Evolutionary conservation across 1,140 invertebrate genomes (phyloP), one percentile per base, ranked within the genome.

Genomic region (Venturia canescens): DNA sequence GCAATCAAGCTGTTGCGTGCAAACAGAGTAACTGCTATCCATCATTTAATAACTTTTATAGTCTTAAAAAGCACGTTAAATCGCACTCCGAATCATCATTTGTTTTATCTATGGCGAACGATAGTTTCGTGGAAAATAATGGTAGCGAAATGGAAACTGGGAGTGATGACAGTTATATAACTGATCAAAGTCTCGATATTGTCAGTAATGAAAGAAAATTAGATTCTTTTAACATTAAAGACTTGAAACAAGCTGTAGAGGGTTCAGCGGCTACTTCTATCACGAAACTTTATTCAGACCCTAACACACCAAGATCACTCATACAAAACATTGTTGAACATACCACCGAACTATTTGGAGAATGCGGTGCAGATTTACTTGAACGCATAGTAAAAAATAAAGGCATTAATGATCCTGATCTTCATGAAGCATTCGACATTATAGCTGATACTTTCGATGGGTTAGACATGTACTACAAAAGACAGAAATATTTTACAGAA

Each of bases 261-360:
- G 27, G 69, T 48, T 18, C 60, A 15, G 23, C 77, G 21, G n/a
- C 48, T 48, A 26, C 60, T 23, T 80, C 69, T 60, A 66, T 80
- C 27, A 44, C 70, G 5, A 75, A 80, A 53, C 38, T 80, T 38
- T 75, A 80, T 57, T 80, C 80, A 76, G 67, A 80, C 16, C 80
- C 72, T 0, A 75, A 76, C 26, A 66, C 77, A 69, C n/a, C 71
- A 5, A 67, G 80, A 26, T 44, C 80, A 21, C 29, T 75, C 23
- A 80, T 80, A 34, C 80, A 80, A 66, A 13, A 69, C 9, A 80
- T 80, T 50, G 60, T 80, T 4, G 71, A 80, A 53, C 67, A 66
- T 48, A 77, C 80, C 11, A 29, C 71, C 29, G 80, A 80, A 69
- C 76, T 80, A 67, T 80, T 80, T 69, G 71, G 26, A 48, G 31